Percentiles rank a stretch among this genome's conserved stretches.
Evolutionary conservation across 2,113 vertebrate genomes (phyloP).

Genomic region (Gadus macrocephalus): DNA sequence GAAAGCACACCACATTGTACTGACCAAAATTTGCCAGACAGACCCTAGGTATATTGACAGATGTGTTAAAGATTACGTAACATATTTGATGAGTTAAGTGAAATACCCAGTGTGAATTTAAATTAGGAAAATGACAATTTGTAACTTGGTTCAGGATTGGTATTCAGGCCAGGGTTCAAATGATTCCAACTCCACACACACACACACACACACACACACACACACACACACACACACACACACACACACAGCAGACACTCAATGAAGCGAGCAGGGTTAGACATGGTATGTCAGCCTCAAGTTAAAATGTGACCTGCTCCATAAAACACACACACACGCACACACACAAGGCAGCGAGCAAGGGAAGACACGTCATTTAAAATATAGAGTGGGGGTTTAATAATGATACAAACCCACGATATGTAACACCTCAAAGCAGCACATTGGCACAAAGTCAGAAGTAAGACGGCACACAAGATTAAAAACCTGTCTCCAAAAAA

Average conservation of each 20-base stretch:
- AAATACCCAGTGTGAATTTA: no score
- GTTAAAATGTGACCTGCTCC: no score
- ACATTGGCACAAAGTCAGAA: slow-evolving; percentile 81
- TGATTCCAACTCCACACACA: no score
- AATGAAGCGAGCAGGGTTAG: slow-evolving; percentile 42
- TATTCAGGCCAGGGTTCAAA: no score
- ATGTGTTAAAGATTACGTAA: no score
- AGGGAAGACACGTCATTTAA: slow-evolving; percentile 53
- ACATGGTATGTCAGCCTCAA: neutral
- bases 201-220: slow-evolving; percentile 7
- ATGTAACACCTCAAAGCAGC: slow-evolving; percentile 82
- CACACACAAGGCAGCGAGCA: slow-evolving; percentile 41
- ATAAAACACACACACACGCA: neutral
- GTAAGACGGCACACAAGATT: slow-evolving; percentile 77
- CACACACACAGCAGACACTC: slow-evolving; percentile 4
- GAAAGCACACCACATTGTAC: no score
- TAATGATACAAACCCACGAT: slow-evolving; percentile 80
- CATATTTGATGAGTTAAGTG: no score
- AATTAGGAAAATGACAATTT: no score
- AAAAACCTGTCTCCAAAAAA: slow-evolving; percentile 77
- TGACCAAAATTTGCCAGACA: no score
- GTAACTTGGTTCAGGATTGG: no score
- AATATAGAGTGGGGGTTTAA: slow-evolving; percentile 83
- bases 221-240: neutral
- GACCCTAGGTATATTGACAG: no score